Conservation (phyloP, 2,797 vertebrate genomes). For the Erethizon dorsatum region DNA sequence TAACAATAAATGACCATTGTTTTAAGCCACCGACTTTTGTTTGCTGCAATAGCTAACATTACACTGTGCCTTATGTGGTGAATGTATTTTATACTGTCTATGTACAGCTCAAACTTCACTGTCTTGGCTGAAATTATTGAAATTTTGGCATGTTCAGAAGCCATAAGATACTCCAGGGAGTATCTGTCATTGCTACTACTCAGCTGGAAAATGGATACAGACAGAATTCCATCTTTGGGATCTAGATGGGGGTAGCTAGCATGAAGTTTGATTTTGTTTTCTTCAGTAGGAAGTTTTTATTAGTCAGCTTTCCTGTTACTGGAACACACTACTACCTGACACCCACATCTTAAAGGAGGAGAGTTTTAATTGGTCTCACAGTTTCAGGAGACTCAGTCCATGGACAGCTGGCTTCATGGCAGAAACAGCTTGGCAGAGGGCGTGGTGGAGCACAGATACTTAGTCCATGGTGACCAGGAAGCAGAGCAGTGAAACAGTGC, state of each 20-base stretch:
- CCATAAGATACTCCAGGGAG: background rate
- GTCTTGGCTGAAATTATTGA: slow-evolving; percentile 53
- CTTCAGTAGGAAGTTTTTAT: background rate
- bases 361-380: background rate
- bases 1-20: background rate
- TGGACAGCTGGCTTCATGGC: background rate
- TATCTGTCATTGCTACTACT: background rate
- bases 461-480: background rate
- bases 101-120: slow-evolving; percentile 37
- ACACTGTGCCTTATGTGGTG: background rate
- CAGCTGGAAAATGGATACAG: background rate
- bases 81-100: background rate
- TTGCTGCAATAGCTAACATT: background rate
- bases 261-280: background rate
- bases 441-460: background rate
- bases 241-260: background rate
- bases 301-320: background rate
- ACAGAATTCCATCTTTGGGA: background rate
- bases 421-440: background rate
- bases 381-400: background rate
- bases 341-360: background rate
- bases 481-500: background rate
- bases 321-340: background rate
- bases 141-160: slow-evolving; percentile 39
- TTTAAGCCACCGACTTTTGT: background rate